A percentile compares a stretch with the other conserved stretches of the same genome.
Conservation (phyloP, 2,888 invertebrate species). For the Caenorhabditis sp. region DNA sequence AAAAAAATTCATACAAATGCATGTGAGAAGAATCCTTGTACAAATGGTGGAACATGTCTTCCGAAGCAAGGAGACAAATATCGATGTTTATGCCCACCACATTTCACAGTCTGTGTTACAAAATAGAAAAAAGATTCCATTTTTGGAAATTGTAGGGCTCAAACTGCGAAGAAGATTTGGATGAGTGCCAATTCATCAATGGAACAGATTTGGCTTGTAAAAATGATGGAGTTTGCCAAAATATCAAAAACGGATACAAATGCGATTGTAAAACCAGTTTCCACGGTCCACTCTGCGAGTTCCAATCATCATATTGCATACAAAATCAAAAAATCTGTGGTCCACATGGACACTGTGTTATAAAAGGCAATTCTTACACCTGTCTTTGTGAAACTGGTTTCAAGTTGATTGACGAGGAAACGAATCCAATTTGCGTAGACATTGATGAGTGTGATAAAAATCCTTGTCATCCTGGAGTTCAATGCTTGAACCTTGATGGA, state of each 20-base stretch:
- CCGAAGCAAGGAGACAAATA: background rate
- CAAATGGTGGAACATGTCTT: conserved; percentile 54
- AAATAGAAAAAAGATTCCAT: too few relatives aligned
- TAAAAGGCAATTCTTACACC: conserved; percentile 64
- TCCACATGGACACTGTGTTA: conserved; percentile 50
- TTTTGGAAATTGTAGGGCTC: conserved; percentile 32
- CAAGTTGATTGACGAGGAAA: conserved; percentile 78
- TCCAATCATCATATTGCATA: conserved; percentile 49
- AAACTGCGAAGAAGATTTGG: conserved; percentile 61
- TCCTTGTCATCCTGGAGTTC: conserved; percentile 74
- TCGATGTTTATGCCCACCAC: conserved; percentile 30
- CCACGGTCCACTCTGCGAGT: conserved; percentile 64
- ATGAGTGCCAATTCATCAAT: conserved; percentile 61
- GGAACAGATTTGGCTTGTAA: conserved; percentile 60
- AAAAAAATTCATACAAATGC: conserved; percentile 35
- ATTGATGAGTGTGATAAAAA: conserved; percentile 73
- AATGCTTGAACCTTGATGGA: conserved; percentile 89
- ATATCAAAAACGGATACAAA: conserved; percentile 67
- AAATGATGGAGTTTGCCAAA: conserved; percentile 62
- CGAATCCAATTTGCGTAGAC: conserved; percentile 81
- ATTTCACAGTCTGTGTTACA: conserved; percentile 29
- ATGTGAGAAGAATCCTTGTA: conserved; percentile 59
- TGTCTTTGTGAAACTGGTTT: conserved; percentile 80
- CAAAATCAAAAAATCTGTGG: conserved; percentile 52
- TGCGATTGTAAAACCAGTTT: conserved; percentile 71